phyloP scores from a whole-genome alignment of 2,888 invertebrate genomes.

The Diploptera punctata region DNA sequence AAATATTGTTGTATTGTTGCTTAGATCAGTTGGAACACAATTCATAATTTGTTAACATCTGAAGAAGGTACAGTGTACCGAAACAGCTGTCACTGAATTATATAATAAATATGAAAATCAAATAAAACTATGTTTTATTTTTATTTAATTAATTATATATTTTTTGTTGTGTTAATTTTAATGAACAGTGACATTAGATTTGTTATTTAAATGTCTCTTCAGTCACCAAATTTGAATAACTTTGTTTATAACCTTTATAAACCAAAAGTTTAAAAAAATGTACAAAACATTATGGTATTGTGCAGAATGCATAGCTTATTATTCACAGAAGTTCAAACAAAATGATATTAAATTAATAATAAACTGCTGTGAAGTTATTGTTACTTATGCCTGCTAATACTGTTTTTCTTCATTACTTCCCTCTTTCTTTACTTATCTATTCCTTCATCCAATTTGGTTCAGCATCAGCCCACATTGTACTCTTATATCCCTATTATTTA shows the following conservation, averaged over 20 bases:
- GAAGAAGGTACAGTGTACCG: no score
- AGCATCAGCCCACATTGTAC: background rate
- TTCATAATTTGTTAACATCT: no score
- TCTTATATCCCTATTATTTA: no score
- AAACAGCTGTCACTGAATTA: no score
- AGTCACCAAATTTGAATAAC: constrained; percentile 18
- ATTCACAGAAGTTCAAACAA: constrained; percentile 27
- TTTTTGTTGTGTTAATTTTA: constrained; percentile 23
- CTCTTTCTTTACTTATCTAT: background rate
- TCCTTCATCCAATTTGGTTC: background rate
- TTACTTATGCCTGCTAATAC: background rate
- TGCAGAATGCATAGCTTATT: constrained; percentile 32
- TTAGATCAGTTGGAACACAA: no score
- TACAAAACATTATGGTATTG: constrained; percentile 36
- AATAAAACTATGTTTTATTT: no score
- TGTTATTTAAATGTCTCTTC: constrained; percentile 16
- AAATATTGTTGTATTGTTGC: no score
- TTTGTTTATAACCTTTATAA: constrained; percentile 22
- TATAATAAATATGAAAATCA: no score
- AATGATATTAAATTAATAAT: constrained; percentile 43
- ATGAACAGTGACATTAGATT: constrained; percentile 11
- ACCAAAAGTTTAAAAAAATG: constrained; percentile 22
- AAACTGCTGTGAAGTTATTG: constrained; percentile 32
- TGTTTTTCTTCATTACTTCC: background rate
- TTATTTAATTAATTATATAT: no score